Base-by-base conservation (phyloP, 2,113 vertebrate genomes). In the Lucifuga dentata region DNA sequence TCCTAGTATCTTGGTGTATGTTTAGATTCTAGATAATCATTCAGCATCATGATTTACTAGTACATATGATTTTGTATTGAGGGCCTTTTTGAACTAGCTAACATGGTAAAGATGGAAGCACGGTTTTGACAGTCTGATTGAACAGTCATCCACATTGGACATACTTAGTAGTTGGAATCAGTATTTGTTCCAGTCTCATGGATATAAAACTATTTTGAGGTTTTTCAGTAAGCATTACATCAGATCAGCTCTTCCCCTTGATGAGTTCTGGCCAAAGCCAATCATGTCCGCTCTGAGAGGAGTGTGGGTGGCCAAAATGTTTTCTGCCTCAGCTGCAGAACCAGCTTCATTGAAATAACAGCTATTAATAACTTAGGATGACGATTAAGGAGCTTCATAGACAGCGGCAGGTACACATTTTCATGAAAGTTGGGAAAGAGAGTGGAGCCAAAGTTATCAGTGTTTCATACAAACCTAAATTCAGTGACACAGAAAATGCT, bases 241-340 rank as follows among this genome's bases (percentile, higher is more conserved):
- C 32, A 45, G 20, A 70, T 65, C 62, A 65, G 41, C 55, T 46
- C 52, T 57, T 61, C 67, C 46, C 11, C 45, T 68, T 5, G 5
- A 60, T 48, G 17, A 73, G n/a, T 76, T 84, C 68, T 48, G 50
- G 72, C 69, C 35, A 50, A 33, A 65, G 24, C 19, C 13, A 51
- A 64, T 80, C 68, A 56, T 66, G 50, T 81, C 78, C 33, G 59
- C 68, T 78, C 29, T 82, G 55, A 53, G 7, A 52, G 29, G 21
- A 63, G 65, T 58, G 88, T 86, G 82, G 82, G 82, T 50, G 63
- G 60, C 11, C 57, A 16, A 56, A 51, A 73, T 40, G 53, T 60
- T 32, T 59, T 55, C 51, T 48, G 53, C 41, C 43, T 80, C 50
- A 23, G 52, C 32, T 32, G 17, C 6, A 38, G 50, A 61, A 12